These are phyloP conservation scores for Bos taurus DNA, from an alignment of 2,113 vertebrate genomes.

Conservation along the genomic window DNA sequence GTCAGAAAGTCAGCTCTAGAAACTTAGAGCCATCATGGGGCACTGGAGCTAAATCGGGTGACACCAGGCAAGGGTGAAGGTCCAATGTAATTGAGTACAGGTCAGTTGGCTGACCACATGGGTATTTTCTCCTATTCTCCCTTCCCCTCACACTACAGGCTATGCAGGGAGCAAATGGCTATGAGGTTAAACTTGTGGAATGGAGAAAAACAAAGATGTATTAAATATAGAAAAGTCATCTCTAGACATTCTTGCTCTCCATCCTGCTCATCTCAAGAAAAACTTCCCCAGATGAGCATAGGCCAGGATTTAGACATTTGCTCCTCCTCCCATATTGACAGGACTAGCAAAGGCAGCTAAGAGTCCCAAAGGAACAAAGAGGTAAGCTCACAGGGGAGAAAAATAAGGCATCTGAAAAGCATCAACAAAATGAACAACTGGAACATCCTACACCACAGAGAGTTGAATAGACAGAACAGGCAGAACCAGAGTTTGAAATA, in stretches of 20 bases:
- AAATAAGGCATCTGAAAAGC: not conserved
- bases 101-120: not conserved
- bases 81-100: not conserved
- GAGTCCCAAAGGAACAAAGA: not conserved
- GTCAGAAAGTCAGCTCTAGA: not conserved
- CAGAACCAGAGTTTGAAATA: not conserved
- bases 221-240: not conserved
- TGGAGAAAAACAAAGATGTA: not conserved
- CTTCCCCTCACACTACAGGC: not conserved
- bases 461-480: not conserved
- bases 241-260: not conserved
- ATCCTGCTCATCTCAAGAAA: not conserved
- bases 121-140: not conserved
- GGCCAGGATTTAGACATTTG: not conserved
- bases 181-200: not conserved
- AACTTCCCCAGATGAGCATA: not conserved
- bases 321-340: not conserved
- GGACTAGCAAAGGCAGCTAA: not conserved
- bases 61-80: not conserved
- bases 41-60: not conserved
- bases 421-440: not conserved
- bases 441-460: not conserved
- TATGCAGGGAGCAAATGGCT: not conserved
- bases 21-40: not conserved
- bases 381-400: not conserved